Evolutionary conservation across 2,797 vertebrate genomes (phyloP).

Genomic region (Semotilus atromaculatus): DNA sequence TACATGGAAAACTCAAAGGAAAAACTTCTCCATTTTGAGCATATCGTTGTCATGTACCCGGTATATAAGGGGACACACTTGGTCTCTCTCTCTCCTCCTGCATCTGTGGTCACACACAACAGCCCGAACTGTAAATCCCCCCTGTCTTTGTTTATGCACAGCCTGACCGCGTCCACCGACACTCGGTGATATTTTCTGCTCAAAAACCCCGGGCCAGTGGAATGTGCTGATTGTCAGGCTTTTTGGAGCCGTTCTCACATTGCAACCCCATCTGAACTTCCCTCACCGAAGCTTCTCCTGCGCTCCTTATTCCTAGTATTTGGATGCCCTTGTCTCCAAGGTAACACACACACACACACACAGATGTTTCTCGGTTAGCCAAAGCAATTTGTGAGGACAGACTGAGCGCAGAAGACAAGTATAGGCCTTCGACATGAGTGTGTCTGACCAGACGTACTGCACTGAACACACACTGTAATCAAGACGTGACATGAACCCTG

Average conservation of each 20-base stretch:
- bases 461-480: constrained; percentile 43
- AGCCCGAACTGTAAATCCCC: constrained; percentile 56
- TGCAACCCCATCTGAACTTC: constrained; percentile 76
- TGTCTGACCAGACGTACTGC: constrained; percentile 15
- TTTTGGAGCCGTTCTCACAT: constrained; percentile 74
- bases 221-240: constrained; percentile 79
- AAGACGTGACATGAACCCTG: constrained; percentile 14
- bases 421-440: constrained; percentile 10
- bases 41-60: too few species aligned
- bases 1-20: too few species aligned
- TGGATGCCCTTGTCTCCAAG: constrained; percentile 73
- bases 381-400: constrained; percentile 45
- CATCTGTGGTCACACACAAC: constrained; percentile 18
- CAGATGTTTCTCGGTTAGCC: constrained; percentile 54
- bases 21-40: too few species aligned
- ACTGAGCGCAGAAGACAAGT: constrained; percentile 14
- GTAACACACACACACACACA: constrained; percentile 64
- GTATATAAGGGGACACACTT: constrained; percentile 5
- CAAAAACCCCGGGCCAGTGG: constrained; percentile 71
- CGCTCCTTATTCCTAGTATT: constrained; percentile 61
- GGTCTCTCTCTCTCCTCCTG: constrained; percentile 1
- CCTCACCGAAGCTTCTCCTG: constrained; percentile 65
- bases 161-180: constrained; percentile 59
- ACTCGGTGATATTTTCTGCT: constrained; percentile 56
- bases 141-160: constrained; percentile 59